Evolutionary conservation across 2,113 vertebrate species (phyloP).

Genomic region (Corythornis madagascariensis): DNA sequence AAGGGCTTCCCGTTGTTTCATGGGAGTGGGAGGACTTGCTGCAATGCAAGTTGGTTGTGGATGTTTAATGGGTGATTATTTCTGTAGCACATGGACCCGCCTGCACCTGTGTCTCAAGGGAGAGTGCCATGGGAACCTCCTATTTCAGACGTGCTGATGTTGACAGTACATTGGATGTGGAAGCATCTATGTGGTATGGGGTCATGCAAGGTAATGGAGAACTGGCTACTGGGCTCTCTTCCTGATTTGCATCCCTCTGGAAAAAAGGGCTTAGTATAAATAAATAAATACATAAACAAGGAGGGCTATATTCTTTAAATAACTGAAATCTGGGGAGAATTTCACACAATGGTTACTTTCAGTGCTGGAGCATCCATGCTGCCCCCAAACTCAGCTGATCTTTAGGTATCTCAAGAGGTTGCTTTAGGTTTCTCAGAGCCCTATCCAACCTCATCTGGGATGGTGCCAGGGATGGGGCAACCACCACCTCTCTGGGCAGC

Average conservation of each 20-base stretch:
- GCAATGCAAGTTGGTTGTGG: not conserved
- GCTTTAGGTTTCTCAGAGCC: too few species aligned
- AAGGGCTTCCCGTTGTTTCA: not conserved
- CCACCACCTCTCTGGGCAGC: too few species aligned
- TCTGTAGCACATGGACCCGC: not conserved
- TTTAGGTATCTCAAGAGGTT: not conserved
- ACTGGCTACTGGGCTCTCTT: not conserved
- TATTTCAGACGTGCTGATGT: not conserved
- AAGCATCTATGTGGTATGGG: accelerated
- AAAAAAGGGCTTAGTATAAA: not conserved
- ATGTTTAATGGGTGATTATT: not conserved
- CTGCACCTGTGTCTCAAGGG: not conserved
- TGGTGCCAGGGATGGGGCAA: too few species aligned
- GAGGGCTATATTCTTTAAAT: not conserved
- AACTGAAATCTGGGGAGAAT: not conserved
- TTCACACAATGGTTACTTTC: not conserved
- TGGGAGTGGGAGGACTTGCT: not conserved
- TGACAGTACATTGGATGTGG: accelerated
- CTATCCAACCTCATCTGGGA: too few species aligned
- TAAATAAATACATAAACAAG: too few species aligned
- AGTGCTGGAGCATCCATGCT: not conserved
- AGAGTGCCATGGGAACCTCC: accelerated
- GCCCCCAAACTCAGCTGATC: not conserved
- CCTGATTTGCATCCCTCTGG: not conserved
- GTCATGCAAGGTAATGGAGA: not conserved